Conservation (phyloP, 2,797 vertebrate species). For the Pangasius macronema region DNA sequence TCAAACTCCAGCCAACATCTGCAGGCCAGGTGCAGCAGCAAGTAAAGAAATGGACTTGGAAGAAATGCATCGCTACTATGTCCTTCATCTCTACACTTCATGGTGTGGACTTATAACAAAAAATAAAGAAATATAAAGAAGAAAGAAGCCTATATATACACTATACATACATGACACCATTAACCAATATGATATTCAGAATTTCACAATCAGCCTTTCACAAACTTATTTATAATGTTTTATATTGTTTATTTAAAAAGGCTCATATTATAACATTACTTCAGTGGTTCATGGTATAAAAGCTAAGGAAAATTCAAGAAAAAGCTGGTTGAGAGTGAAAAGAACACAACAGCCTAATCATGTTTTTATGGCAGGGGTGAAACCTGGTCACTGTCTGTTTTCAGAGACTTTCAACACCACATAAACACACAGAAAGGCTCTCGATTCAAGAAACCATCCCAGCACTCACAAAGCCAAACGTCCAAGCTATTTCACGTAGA, state of each 20-base stretch:
- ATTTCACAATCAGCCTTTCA: background rate
- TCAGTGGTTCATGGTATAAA: constrained; percentile 3
- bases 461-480: constrained; percentile 28
- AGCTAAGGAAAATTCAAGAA: background rate
- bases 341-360: constrained; percentile 17
- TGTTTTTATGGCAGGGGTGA: constrained; percentile 25
- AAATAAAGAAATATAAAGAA: background rate
- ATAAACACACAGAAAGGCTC: constrained; percentile 5
- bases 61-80: background rate
- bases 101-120: background rate
- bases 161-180: background rate
- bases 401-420: background rate
- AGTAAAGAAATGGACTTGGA: constrained; percentile 40
- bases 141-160: background rate
- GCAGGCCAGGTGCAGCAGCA: constrained; percentile 51
- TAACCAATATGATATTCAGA: background rate
- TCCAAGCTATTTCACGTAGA: constrained; percentile 53
- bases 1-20: constrained; percentile 67
- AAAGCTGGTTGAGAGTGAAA: constrained; percentile 14
- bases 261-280: background rate
- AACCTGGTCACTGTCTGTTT: constrained; percentile 43
- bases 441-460: constrained; percentile 6
- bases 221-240: background rate
- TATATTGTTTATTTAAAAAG: background rate
- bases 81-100: background rate